These are phyloP conservation scores for Harpagoxenus sublaevis DNA, from an alignment of 2,888 invertebrate genomes.

Conservation along the genomic window DNA sequence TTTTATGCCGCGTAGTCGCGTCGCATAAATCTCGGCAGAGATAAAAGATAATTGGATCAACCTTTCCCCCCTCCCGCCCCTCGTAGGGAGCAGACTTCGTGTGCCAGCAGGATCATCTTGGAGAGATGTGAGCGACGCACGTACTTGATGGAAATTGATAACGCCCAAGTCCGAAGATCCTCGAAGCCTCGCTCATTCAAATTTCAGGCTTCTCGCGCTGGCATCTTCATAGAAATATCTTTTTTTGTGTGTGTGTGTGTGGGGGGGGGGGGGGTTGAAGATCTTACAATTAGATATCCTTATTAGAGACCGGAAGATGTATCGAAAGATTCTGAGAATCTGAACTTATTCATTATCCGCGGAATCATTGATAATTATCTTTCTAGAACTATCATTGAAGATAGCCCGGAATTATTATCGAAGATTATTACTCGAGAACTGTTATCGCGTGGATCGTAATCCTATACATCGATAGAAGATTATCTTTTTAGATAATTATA, in stretches of 20 bases:
- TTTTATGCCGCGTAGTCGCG: not conserved
- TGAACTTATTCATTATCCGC: not conserved
- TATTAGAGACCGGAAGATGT: not conserved
- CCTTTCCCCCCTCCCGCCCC: too few species aligned
- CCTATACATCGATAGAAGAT: not conserved
- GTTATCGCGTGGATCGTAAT: not conserved
- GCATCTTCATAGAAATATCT: not conserved
- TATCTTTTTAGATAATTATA: constrained; percentile 17
- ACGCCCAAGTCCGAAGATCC: not conserved
- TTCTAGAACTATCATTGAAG: not conserved
- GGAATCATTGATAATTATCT: constrained; percentile 13
- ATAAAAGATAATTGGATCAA: constrained; percentile 22
- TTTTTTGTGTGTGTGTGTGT: not conserved
- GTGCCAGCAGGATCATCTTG: not conserved
- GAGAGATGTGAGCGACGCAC: constrained; percentile 1
- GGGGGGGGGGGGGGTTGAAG: not conserved
- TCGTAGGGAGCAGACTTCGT: not conserved
- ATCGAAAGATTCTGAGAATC: not conserved
- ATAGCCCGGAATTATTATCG: not conserved
- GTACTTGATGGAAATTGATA: constrained; percentile 37
- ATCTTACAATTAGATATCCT: not conserved
- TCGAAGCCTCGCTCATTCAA: not conserved
- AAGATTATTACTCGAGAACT: not conserved
- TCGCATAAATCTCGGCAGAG: not conserved
- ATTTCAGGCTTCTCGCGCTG: not conserved